Percentiles rank a stretch among this genome's conserved stretches.
phyloP scores from a whole-genome alignment of 2,888 invertebrate species.

The Gonocerus acuteangulatus region DNA sequence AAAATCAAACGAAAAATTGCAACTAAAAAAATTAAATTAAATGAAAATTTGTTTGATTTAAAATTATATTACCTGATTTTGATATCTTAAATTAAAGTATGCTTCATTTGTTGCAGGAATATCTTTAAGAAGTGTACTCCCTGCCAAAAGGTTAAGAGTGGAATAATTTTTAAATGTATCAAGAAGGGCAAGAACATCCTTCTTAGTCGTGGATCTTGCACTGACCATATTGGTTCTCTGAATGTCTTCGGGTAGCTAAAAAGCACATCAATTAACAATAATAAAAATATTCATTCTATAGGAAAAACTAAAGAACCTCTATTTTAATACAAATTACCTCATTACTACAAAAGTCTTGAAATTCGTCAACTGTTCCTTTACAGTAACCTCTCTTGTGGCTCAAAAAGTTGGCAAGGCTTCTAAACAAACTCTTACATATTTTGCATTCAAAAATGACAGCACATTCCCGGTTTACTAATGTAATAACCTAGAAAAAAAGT shows the following conservation, averaged over 20 bases:
- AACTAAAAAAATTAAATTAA: too few relatives aligned
- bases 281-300: not conserved
- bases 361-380: conserved; percentile 32
- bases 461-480: conserved; percentile 72
- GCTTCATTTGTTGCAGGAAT: conserved; percentile 15
- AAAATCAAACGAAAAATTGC: too few relatives aligned
- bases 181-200: conserved; percentile 13
- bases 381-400: conserved; percentile 84
- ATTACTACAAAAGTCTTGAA: conserved; percentile 29
- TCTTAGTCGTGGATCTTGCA: conserved; percentile 7
- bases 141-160: not conserved
- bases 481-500: conserved; percentile 60
- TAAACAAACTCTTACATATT: conserved; percentile 75
- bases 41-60: too few relatives aligned
- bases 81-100: conserved; percentile 10
- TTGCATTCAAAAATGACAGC: conserved; percentile 84
- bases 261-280: not conserved
- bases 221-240: conserved; percentile 9
- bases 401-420: conserved; percentile 79
- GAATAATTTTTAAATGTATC: conserved; percentile 2
- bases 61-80: conserved; percentile 1
- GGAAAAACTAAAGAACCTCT: not conserved
- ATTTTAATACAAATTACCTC: conserved; percentile 28
- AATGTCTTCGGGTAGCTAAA: conserved; percentile 6
- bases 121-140: conserved; percentile 4